These are phyloP conservation scores for Chrysemys picta DNA, from an alignment of 2,113 vertebrate species.

Conservation along the genomic window DNA sequence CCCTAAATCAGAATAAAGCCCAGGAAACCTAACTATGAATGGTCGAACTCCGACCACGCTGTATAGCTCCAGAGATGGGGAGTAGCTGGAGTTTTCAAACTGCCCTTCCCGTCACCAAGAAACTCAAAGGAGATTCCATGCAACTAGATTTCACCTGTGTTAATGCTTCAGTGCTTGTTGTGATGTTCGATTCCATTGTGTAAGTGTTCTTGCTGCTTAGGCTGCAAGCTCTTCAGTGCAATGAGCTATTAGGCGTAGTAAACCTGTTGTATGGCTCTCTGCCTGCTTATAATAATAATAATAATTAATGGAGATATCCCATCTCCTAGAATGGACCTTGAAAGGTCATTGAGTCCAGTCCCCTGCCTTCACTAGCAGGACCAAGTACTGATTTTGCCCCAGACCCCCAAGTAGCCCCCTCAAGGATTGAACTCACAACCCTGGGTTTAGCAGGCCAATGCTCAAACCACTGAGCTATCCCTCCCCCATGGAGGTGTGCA, in stretches of 20 bases:
- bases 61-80: background rate
- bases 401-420: too few relatives aligned
- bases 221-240: background rate
- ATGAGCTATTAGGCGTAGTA: slow-evolving; percentile 54
- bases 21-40: background rate
- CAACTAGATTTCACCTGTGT: fast-evolving
- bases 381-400: too few relatives aligned
- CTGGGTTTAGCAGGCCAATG: too few relatives aligned
- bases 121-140: background rate
- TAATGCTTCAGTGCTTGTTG: background rate
- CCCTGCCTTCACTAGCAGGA: too few relatives aligned
- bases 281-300: too few relatives aligned
- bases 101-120: background rate
- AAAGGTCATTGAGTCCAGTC: too few relatives aligned
- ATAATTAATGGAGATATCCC: too few relatives aligned
- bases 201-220: slow-evolving; percentile 44
- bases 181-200: background rate
- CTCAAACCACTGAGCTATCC: too few relatives aligned
- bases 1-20: fast-evolving
- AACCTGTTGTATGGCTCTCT: background rate
- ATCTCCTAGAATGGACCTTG: too few relatives aligned
- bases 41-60: background rate
- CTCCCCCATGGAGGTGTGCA: background rate
- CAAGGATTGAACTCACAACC: too few relatives aligned
- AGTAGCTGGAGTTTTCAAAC: background rate